Base-by-base conservation (phyloP, 2,113 vertebrate genomes). In the Rafetus swinhoei region DNA sequence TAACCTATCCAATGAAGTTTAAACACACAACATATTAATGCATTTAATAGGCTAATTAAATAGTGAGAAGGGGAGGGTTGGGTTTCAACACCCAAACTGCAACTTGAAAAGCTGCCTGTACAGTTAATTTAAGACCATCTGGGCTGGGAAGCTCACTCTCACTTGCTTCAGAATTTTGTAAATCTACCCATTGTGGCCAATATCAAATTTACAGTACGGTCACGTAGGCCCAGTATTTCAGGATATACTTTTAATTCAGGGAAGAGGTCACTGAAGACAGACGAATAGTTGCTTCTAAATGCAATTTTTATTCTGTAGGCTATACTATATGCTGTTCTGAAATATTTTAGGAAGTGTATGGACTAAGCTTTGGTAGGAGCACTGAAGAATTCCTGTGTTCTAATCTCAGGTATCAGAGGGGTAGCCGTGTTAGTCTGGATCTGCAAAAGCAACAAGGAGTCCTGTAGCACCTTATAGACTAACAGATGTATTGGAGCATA, bases 61-160 rank as follows among this genome's bases (percentile, higher is more conserved):
- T 0, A 0, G 9, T 14, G 53, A 5, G 57, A n/a, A 45, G 53
- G 16, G 15, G 16, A 29, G 32, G 8, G 32, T 7, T 19, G 65
- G 32, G 32, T 8, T 69, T 69, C 65, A 69, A 32, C 8, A 2
- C 16, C 32, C 32, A 69, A 35, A 4, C 3, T 7, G 16, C 32
- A 69, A 69, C 65, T 69, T 29, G 7, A 69, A 35, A 16, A 69
- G 65, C 32, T 69, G 32, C 18, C 65, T 69, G 9, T 69, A 69
- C 8, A n/a, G 32, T 29, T n/a, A 35, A 54, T 54, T 54, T 54
- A 12, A 54, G 53, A 14, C 65, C 32, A 16, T 69, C 65, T n/a
- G 65, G 32, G 6, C 16, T n/a, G 14, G 29, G 62, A 16, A 16
- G 15, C 14, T 32, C 7, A 3, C 27, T 62, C 60, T 27, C 60